These are phyloP conservation scores for Bimastos eiseni DNA, from an alignment of 2,888 invertebrate genomes.

Conservation along the genomic window DNA sequence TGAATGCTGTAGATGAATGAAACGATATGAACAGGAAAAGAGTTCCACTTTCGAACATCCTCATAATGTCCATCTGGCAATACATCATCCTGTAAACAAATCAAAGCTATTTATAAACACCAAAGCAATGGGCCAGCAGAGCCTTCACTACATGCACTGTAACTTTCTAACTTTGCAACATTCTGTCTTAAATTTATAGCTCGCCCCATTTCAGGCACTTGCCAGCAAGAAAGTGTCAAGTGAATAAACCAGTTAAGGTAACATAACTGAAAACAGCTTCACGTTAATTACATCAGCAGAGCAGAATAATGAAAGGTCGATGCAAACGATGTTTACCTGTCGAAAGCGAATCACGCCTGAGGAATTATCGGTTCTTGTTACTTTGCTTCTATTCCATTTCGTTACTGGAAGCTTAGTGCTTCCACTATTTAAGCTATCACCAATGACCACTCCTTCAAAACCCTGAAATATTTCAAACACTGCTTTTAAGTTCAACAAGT, in stretches of 20 bases:
- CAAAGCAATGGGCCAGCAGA: no score
- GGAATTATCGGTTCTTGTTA: slow-evolving; percentile 28
- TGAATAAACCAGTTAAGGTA: not conserved
- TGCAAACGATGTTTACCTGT: slow-evolving; percentile 25
- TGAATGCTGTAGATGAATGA: slow-evolving; percentile 38
- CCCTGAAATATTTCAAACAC: slow-evolving; percentile 37
- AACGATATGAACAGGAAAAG: slow-evolving; percentile 33
- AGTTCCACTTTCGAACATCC: slow-evolving; percentile 33
- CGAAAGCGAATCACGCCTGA: slow-evolving; percentile 28
- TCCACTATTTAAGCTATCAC: slow-evolving; percentile 30
- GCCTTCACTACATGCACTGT: no score
- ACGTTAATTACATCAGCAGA: not conserved
- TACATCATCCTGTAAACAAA: slow-evolving; percentile 15
- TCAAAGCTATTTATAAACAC: not conserved
- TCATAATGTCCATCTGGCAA: slow-evolving; percentile 37
- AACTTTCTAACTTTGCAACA: not conserved
- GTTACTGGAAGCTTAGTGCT: slow-evolving; percentile 26
- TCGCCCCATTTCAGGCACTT: not conserved
- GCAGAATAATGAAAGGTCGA: not conserved
- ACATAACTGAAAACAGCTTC: not conserved
- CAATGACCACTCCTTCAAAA: slow-evolving; percentile 38
- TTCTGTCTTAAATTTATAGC: not conserved
- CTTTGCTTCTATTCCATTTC: slow-evolving; percentile 29
- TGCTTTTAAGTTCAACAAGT: not conserved
- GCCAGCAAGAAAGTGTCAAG: not conserved